A percentile compares a stretch with the other conserved stretches of the same genome.
Conservation (phyloP, 2,888 invertebrate species). For the Limnephilus auricula region DNA sequence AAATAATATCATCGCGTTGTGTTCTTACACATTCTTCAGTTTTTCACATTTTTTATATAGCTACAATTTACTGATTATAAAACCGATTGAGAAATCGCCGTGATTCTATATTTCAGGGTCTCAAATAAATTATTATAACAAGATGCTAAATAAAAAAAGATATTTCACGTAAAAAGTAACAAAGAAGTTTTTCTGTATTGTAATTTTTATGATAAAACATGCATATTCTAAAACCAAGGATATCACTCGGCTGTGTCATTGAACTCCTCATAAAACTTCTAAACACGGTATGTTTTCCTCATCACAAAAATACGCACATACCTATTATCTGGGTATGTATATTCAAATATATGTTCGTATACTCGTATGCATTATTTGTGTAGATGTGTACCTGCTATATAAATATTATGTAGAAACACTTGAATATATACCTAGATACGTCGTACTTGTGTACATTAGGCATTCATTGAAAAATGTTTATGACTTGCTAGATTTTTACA, state of each 20-base stretch:
- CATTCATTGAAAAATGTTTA: background rate
- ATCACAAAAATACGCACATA: background rate
- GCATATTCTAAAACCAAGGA: background rate
- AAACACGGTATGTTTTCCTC: constrained; percentile 10
- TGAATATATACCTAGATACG: background rate
- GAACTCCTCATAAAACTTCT: constrained; percentile 17
- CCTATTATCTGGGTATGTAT: background rate
- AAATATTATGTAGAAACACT: background rate
- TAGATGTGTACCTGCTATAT: background rate
- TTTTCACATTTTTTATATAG: background rate
- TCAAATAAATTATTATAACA: background rate
- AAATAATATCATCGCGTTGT: background rate
- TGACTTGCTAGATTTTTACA: background rate
- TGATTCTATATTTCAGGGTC: background rate
- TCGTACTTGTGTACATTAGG: background rate
- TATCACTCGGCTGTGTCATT: constrained; percentile 9
- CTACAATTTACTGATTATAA: background rate
- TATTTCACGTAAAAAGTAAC: background rate
- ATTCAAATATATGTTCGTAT: background rate
- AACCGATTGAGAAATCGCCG: background rate
- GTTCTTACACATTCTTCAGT: background rate
- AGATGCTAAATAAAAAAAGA: background rate
- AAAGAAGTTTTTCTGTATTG: background rate
- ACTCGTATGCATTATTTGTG: background rate
- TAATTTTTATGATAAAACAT: background rate